A percentile compares a stretch with the other conserved stretches of the same genome.
Conservation (phyloP, 2,797 vertebrate genomes). For the Phylloscopus collybita region DNA sequence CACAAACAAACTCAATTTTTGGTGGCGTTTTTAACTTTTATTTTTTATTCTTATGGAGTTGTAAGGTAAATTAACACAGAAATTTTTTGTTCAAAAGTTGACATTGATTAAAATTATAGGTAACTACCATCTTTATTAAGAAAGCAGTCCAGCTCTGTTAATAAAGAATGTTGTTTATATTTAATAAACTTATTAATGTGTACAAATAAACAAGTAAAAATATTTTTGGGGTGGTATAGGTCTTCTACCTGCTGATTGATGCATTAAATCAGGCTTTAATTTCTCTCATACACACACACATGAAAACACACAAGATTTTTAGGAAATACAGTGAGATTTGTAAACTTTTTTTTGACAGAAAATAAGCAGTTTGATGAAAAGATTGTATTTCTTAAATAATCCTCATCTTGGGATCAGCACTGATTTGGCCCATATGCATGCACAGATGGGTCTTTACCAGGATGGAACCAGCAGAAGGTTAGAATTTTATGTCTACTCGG, state of each 20-base stretch:
- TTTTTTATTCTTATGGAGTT: neutral
- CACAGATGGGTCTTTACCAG: neutral
- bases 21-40: rapidly evolving
- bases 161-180: neutral
- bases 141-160: neutral
- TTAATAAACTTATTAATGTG: neutral
- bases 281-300: neutral
- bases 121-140: neutral
- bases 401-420: neutral
- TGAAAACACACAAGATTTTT: neutral
- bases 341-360: neutral
- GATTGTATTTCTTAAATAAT: neutral
- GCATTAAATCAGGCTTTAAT: neutral
- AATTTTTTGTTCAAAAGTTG: neutral
- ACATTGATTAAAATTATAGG: neutral
- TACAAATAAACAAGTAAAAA: neutral
- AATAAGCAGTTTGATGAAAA: neutral
- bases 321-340: neutral
- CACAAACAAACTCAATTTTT: neutral
- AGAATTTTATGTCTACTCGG: rapidly evolving
- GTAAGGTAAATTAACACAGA: neutral
- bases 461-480: neutral
- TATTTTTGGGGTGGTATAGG: neutral
- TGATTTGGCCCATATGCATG: neutral
- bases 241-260: neutral